Percentiles rank a stretch among this genome's conserved stretches.
Conservation (phyloP, 1,140 invertebrate species). For the Phocides pigmalion region DNA sequence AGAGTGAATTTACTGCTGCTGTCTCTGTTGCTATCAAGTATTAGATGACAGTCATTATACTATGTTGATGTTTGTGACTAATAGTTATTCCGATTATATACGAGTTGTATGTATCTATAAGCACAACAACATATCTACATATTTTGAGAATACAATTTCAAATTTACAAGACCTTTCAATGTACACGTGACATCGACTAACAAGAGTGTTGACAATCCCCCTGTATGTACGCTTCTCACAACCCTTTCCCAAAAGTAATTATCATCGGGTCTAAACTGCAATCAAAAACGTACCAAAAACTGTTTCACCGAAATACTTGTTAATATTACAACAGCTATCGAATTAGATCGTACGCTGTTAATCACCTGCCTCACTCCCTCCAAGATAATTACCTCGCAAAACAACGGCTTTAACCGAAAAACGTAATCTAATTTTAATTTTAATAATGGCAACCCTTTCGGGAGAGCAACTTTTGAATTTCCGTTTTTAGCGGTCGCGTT, state of each 20-base stretch:
- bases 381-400: slow-evolving; percentile 73
- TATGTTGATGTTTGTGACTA: too few relatives aligned
- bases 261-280: slow-evolving; percentile 76
- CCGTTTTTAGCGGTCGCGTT: slow-evolving; percentile 58
- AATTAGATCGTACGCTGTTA: slow-evolving; percentile 72
- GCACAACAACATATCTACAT: too few relatives aligned
- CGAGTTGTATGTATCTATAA: too few relatives aligned
- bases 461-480: slow-evolving; percentile 64
- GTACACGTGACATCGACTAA: neutral
- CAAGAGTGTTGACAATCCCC: slow-evolving; percentile 16
- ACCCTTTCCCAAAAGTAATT: slow-evolving; percentile 81
- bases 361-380: slow-evolving; percentile 64
- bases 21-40: too few relatives aligned
- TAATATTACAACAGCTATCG: slow-evolving; percentile 78
- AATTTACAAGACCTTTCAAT: neutral
- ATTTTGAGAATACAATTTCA: too few relatives aligned
- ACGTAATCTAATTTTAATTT: slow-evolving; percentile 81
- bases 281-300: slow-evolving; percentile 81
- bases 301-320: slow-evolving; percentile 71
- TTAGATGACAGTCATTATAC: too few relatives aligned
- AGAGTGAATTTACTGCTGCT: too few relatives aligned
- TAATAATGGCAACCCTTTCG: slow-evolving; percentile 72
- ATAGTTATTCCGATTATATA: too few relatives aligned
- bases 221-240: slow-evolving; percentile 51
- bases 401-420: slow-evolving; percentile 73